Percentiles rank a stretch among this genome's conserved stretches.
Conservation (phyloP, 1,140 invertebrate genomes). For the Lordiphosa clarofinis region DNA sequence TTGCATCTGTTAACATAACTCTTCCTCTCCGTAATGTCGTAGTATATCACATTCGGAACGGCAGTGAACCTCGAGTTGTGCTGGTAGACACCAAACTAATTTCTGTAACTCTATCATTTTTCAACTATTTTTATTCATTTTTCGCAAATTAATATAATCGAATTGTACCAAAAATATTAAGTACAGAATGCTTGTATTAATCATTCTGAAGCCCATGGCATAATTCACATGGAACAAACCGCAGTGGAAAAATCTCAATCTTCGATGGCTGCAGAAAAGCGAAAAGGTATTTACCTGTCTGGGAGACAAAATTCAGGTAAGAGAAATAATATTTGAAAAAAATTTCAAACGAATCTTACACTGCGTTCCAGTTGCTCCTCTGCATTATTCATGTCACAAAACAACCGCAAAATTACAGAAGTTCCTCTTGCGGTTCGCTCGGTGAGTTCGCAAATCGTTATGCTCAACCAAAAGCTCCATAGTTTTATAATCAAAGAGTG, state of each 20-base stretch:
- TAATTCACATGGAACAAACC: slow-evolving; percentile 44
- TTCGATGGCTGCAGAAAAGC: slow-evolving; percentile 29
- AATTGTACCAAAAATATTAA: slow-evolving; percentile 53
- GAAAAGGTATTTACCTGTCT: slow-evolving; percentile 35
- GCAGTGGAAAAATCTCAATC: slow-evolving; percentile 23
- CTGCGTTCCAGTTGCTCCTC: slow-evolving; percentile 13
- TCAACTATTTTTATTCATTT: background rate
- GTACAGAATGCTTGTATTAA: slow-evolving; percentile 31
- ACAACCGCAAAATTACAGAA: slow-evolving; percentile 14
- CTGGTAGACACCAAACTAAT: too few relatives aligned
- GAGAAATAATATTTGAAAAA: background rate
- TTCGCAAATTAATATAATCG: slow-evolving; percentile 35
- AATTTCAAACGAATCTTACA: slow-evolving; percentile 13
- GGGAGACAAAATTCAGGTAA: background rate
- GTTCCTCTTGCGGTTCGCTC: slow-evolving; percentile 22
- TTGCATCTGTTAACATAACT: too few relatives aligned
- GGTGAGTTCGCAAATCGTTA: slow-evolving; percentile 33
- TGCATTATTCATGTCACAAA: slow-evolving; percentile 3
- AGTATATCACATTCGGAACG: too few relatives aligned
- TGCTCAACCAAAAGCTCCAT: slow-evolving; percentile 44
- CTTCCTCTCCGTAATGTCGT: too few relatives aligned
- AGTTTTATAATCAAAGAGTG: slow-evolving; percentile 29
- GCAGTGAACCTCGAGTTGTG: too few relatives aligned
- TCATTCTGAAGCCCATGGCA: slow-evolving; percentile 46
- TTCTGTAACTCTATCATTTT: too few relatives aligned